These are phyloP conservation scores for Lasioglossum vierecki DNA, from an alignment of 2,888 invertebrate species.

Conservation along the genomic window DNA sequence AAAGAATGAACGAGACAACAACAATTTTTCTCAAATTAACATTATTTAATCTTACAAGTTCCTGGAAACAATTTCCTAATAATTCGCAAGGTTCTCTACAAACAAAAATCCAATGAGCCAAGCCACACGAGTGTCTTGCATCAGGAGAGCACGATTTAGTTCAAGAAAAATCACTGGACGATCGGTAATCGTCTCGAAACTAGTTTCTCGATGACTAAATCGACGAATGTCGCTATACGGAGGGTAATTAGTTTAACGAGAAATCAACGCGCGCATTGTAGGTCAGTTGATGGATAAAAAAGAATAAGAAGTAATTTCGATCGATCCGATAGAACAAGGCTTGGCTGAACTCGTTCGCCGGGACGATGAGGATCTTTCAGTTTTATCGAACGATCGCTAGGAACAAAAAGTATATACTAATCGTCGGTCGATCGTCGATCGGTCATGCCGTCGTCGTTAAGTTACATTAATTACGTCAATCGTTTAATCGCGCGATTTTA, in stretches of 20 bases:
- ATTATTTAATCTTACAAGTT: too few species aligned
- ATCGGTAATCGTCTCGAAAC: conserved; percentile 3
- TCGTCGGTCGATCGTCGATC: not conserved
- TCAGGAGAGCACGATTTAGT: not conserved
- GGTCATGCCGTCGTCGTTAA: not conserved
- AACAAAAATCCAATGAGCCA: not conserved
- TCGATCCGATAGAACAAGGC: not conserved
- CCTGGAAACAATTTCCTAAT: not conserved
- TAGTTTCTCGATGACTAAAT: not conserved
- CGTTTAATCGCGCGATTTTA: conserved; percentile 16
- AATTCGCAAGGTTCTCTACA: not conserved
- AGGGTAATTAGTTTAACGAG: not conserved
- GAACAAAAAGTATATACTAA: not conserved
- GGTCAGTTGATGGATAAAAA: not conserved
- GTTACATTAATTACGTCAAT: conserved; percentile 11
- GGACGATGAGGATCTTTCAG: not conserved
- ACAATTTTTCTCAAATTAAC: too few species aligned
- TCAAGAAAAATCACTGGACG: not conserved
- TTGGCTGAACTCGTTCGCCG: not conserved
- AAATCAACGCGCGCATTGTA: not conserved
- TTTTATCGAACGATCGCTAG: not conserved
- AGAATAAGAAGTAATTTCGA: not conserved
- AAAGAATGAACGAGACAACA: too few species aligned
- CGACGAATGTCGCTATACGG: not conserved
- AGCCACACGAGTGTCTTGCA: not conserved